These are phyloP conservation scores for Schizopygopsis pylzovi DNA, from an alignment of 2,797 vertebrate genomes.

Conservation along the genomic window DNA sequence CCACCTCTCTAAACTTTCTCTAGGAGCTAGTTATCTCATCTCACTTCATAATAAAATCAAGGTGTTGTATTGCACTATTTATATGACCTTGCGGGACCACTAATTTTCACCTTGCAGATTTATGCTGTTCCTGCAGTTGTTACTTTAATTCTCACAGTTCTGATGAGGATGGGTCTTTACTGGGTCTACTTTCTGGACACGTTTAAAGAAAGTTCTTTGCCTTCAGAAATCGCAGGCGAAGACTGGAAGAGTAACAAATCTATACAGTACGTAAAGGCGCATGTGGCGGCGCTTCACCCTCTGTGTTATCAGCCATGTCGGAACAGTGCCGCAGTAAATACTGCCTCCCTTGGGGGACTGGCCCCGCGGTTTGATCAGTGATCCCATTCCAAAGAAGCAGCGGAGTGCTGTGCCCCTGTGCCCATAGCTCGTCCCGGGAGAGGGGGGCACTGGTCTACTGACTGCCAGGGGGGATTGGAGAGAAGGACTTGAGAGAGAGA, in stretches of 20 bases:
- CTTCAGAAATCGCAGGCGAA: background rate
- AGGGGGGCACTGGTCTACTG: slow-evolving; percentile 48
- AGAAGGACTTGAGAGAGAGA: slow-evolving; percentile 43
- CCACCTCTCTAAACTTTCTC: background rate
- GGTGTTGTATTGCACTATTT: slow-evolving; percentile 23
- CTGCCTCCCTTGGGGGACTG: slow-evolving; percentile 62
- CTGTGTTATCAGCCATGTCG: slow-evolving; percentile 77
- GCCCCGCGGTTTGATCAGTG: slow-evolving; percentile 59
- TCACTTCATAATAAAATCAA: slow-evolving; percentile 12
- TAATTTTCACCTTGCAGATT: background rate
- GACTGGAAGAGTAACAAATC: background rate
- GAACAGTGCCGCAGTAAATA: slow-evolving; percentile 75
- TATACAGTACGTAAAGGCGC: slow-evolving; percentile 40
- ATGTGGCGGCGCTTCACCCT: slow-evolving; percentile 55
- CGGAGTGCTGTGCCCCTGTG: slow-evolving; percentile 53
- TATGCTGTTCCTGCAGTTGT: background rate
- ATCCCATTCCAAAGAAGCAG: slow-evolving; percentile 57
- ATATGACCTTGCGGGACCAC: background rate
- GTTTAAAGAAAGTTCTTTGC: slow-evolving; percentile 15
- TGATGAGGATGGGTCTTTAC: background rate
- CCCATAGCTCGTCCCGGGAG: slow-evolving; percentile 58
- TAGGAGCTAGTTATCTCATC: slow-evolving; percentile 6
- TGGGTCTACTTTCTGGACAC: background rate
- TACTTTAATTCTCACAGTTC: slow-evolving; percentile 3
- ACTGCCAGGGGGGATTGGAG: slow-evolving; percentile 41